A percentile compares a stretch with the other conserved stretches of the same genome.
Evolutionary conservation across 1,140 invertebrate species (phyloP).

Genomic region (Trachelipus rathkii): DNA sequence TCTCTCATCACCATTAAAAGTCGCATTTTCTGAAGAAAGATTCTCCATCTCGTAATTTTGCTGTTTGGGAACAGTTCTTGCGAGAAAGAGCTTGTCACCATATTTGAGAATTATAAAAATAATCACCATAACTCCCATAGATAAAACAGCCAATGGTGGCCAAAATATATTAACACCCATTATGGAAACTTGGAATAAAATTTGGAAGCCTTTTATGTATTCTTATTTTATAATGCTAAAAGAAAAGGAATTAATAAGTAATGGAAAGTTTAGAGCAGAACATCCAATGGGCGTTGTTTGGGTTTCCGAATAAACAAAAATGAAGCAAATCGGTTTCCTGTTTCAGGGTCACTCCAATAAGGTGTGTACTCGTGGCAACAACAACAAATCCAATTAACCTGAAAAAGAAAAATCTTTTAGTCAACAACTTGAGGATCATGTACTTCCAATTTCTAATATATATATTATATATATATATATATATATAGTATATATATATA

Average conservation of each 20-base stretch:
- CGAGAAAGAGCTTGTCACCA: slow-evolving; percentile 31
- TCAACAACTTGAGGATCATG: too few species aligned
- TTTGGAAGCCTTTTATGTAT: neutral
- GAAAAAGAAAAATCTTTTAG: slow-evolving; percentile 1
- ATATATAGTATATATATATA: too few species aligned
- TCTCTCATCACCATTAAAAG: neutral
- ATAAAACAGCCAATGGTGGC: slow-evolving; percentile 38
- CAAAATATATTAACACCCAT: slow-evolving; percentile 38
- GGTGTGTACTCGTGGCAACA: slow-evolving; percentile 42
- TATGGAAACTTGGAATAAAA: slow-evolving; percentile 5
- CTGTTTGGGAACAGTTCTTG: slow-evolving; percentile 30
- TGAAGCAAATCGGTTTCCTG: slow-evolving; percentile 42
- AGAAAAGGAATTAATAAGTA: neutral
- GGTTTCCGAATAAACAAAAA: slow-evolving; percentile 41
- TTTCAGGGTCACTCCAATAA: slow-evolving; percentile 44
- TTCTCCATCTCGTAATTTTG: slow-evolving; percentile 31
- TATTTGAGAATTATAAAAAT: slow-evolving; percentile 41
- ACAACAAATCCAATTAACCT: slow-evolving; percentile 44
- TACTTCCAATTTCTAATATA: too few species aligned
- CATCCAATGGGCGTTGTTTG: slow-evolving; percentile 41
- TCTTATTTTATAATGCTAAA: neutral
- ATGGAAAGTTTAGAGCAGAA: slow-evolving; percentile 16
- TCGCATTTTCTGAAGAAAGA: slow-evolving; percentile 21
- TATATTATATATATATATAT: too few species aligned
- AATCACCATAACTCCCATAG: slow-evolving; percentile 40